Evolutionary conservation across 2,113 vertebrate species (phyloP).

Genomic region (Nanorana parkeri): DNA sequence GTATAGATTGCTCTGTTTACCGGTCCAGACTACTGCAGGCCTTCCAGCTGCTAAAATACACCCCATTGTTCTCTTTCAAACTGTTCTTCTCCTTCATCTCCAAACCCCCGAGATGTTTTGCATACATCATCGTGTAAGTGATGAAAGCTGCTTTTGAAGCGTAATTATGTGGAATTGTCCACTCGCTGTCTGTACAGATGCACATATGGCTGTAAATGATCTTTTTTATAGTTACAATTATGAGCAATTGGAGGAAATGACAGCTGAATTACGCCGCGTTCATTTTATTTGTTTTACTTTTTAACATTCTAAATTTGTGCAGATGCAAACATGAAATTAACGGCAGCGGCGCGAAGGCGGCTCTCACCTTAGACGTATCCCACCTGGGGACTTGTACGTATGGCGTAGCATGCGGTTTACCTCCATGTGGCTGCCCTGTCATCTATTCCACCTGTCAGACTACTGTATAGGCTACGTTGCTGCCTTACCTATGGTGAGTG

Average conservation of each 20-base stretch:
- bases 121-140: background rate
- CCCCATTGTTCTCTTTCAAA: too few species aligned
- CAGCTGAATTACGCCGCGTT: conserved; percentile 76
- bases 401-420: conserved; percentile 11
- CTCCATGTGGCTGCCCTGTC: conserved; percentile 8
- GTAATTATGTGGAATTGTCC: conserved; percentile 63
- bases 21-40: background rate
- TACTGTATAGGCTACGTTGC: background rate
- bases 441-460: conserved; percentile 25
- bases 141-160: background rate
- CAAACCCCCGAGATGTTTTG: background rate
- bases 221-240: conserved; percentile 81
- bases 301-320: conserved; percentile 70
- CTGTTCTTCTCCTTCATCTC: background rate
- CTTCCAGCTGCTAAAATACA: background rate
- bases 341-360: background rate
- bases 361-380: conserved; percentile 6
- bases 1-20: background rate
- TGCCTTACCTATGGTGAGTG: too few species aligned
- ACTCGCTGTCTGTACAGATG: conserved; percentile 68
- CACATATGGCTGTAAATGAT: conserved; percentile 77
- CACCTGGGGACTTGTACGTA: background rate
- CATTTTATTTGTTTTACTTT: conserved; percentile 79
- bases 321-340: conserved; percentile 60
- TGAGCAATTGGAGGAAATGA: conserved; percentile 79